These are phyloP conservation scores for Eugnorisma glareosa DNA, from an alignment of 2,888 invertebrate genomes.

Conservation along the genomic window DNA sequence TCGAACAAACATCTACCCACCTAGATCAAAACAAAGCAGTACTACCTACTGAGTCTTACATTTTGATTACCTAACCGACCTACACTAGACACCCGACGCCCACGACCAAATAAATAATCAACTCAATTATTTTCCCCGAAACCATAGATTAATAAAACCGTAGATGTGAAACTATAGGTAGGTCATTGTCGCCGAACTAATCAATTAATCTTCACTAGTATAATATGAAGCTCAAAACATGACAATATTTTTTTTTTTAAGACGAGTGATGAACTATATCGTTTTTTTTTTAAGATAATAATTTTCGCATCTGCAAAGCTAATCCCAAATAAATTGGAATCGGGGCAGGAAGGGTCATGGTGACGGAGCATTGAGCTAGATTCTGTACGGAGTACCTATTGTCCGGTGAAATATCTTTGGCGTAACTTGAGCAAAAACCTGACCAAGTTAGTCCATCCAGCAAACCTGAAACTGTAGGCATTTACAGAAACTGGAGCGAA, in stretches of 20 bases:
- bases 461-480: background rate
- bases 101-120: slow-evolving; percentile 54
- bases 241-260: background rate
- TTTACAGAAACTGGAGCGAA: background rate
- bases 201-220: background rate
- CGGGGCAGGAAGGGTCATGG: background rate
- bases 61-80: slow-evolving; percentile 45
- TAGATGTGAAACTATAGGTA: slow-evolving; percentile 14
- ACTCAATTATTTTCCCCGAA: slow-evolving; percentile 55
- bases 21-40: slow-evolving; percentile 11
- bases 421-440: background rate
- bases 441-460: background rate
- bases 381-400: background rate
- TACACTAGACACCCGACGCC: slow-evolving; percentile 32
- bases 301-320: background rate
- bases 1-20: slow-evolving; percentile 10
- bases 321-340: background rate
- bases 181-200: background rate
- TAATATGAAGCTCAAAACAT: background rate
- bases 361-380: background rate
- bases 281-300: background rate
- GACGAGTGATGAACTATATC: background rate
- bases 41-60: slow-evolving; percentile 26
- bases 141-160: slow-evolving; percentile 30
- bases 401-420: background rate